Base-by-base conservation (phyloP, 2,888 invertebrate genomes). In the Conomelus anceps region DNA sequence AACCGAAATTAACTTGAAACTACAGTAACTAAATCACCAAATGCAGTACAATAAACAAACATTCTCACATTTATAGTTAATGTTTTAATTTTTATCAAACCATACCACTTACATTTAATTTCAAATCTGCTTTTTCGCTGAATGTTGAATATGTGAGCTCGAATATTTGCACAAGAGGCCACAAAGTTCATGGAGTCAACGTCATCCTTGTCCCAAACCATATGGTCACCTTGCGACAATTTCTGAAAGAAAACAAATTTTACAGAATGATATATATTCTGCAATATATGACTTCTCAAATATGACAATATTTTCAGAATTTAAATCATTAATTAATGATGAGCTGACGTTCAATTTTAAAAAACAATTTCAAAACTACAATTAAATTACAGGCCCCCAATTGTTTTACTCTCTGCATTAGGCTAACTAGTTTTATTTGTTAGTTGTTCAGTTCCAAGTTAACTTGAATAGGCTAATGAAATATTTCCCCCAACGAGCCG, bases 191-290 rank as follows among this genome's bases (percentile, higher is more conserved):
- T 97, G 0, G 97, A 96, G 90, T 95, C 94, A 92, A 96, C 96
- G 92, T 99, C 98, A 93, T 99, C 99, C 94, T 99, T 99, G 93
- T 99, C 99, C 99, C 99, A 99, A 89, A 98, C 96, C 11, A 99
- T 94, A 92, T 96, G 96, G 92, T 96, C 96, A 0, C 94, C 95
- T 0, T 93, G 93, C 0, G 93, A 94, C 0, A 94, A 88, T 85
- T 90, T 84, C 88, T 90, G 85, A 85, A 85, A 90, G 84, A 89
- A 87, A 88, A 26, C n/a, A 87, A 88, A 85, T 26, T 26, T 4
- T 7, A 26, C 11, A 4, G 11, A 26, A 26, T 26, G 26, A 26
- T 7, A 26, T 7, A 7, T 4, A 11, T 34, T 17, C 17, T 34
- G 1, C 34, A 34, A n/a, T n/a, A n/a, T n/a, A n/a, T n/a, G n/a